These are phyloP conservation scores for Sarcophaga bullata DNA, from an alignment of 1,140 invertebrate species.

Conservation along the genomic window DNA sequence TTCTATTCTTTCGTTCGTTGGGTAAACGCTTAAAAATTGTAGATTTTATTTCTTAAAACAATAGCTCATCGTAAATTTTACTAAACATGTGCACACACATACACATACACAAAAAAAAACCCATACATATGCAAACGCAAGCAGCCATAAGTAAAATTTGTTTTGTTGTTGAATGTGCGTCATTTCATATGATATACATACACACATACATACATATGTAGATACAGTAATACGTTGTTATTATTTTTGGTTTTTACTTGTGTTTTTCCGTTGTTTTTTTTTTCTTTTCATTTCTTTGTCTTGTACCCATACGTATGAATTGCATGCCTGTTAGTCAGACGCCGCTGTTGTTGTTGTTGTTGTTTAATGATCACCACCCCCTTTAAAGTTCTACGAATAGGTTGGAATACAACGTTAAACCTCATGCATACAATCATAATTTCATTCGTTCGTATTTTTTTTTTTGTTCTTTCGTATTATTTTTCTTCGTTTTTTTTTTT, in stretches of 20 bases:
- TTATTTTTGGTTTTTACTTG: too few relatives aligned
- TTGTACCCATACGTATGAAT: not conserved
- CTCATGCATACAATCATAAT: not conserved
- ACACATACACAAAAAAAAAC: not conserved
- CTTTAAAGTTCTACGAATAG: constrained; percentile 5
- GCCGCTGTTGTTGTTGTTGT: not conserved
- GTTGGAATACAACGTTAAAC: not conserved
- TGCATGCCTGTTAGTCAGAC: not conserved
- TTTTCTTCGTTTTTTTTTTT: constrained; percentile 1
- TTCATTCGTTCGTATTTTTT: not conserved
- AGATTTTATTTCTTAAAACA: not conserved
- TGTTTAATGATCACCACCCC: constrained; percentile 19
- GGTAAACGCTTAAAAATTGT: not conserved
- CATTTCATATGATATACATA: not conserved
- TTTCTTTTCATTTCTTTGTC: not conserved
- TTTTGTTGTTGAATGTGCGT: not conserved
- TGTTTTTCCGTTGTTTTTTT: not conserved
- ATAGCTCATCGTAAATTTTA: not conserved
- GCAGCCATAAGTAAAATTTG: not conserved
- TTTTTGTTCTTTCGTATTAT: not conserved
- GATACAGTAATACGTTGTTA: too few relatives aligned
- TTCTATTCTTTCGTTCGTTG: not conserved
- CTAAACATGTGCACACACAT: not conserved
- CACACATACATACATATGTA: too few relatives aligned
- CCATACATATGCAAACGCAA: not conserved